These are phyloP conservation scores for Oscheius sp. DNA, from an alignment of 2,888 invertebrate species.

Conservation along the genomic window DNA sequence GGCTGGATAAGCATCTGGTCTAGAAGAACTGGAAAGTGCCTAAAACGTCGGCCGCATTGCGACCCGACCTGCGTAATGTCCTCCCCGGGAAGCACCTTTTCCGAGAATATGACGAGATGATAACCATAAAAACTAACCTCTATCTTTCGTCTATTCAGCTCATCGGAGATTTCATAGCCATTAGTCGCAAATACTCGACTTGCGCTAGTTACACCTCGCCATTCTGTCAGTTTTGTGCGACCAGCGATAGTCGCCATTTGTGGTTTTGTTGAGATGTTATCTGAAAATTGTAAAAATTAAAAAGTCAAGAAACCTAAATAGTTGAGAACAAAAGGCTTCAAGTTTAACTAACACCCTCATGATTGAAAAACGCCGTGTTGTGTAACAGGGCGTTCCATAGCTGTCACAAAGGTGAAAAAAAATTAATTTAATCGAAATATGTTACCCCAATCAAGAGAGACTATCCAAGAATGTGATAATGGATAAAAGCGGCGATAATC, in stretches of 20 bases:
- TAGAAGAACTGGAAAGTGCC: constrained; percentile 11
- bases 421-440: too few relatives aligned
- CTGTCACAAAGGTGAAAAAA: too few relatives aligned
- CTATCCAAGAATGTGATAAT: not conserved
- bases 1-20: constrained; percentile 17
- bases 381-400: not conserved
- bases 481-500: too few relatives aligned
- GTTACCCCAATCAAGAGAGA: not conserved
- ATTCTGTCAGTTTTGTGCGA: constrained; percentile 30
- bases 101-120: not conserved
- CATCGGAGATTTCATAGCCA: constrained; percentile 68
- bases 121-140: constrained; percentile 44
- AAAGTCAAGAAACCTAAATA: not conserved
- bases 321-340: not conserved
- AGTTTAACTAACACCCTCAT: not conserved
- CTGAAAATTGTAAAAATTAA: not conserved
- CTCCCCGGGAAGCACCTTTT: too few relatives aligned
- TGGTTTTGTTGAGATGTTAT: not conserved
- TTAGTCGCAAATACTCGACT: constrained; percentile 59
- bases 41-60: not conserved
- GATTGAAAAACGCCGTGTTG: not conserved
- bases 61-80: constrained; percentile 17
- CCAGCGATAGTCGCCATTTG: constrained; percentile 13
- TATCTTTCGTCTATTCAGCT: constrained; percentile 58
- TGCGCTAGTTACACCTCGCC: constrained; percentile 54